Evolutionary conservation across 2,797 vertebrate species (phyloP), one percentile per base, ranked within the genome.

Genomic region (Crax fasciolata): DNA sequence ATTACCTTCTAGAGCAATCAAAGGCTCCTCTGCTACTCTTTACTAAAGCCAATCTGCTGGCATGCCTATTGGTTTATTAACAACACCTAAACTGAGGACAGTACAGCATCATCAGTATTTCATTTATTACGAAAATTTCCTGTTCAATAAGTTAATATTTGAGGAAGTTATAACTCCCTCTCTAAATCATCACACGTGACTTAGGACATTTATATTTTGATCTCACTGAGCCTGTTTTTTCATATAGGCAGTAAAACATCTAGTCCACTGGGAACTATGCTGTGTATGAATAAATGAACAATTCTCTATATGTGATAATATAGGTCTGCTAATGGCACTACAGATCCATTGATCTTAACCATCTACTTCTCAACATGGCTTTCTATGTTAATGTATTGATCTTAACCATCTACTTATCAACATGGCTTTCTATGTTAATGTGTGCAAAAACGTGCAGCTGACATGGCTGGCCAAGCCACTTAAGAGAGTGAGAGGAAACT

Each of bases 251-350:
- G 39, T 81, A 82, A 94, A 93, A 75, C 0, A 0, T 27, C 44
- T 55, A 71, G 76, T 48, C 48, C 46, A 38, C 46, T 63, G 44
- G 11, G 63, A 90, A 70, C 38, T 73, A 82, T 57, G 87, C 15
- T 63, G 12, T 15, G 18, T 74, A 87, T 63, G 38, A 94, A 93
- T 79, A 87, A 94, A 87, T 89, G 81, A 87, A 32, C 52, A 52
- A 13, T 67, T 57, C 12, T 79, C 52, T 80, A 10, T 23, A 52
- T 66, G 35, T 24, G 87, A 18, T 54, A 87, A 87, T 58, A 4
- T 38, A 51, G 35, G 24, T 38, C 73, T 84, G 38, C 57, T 82
- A 94, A 73, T 84, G 57, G 57, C 52, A 88, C 30, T n/a, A 80
- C 28, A 83, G 84, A 58, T 68, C 55, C 25, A 68, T 63, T 28